These are phyloP conservation scores for Clostera curtula DNA, from an alignment of 2,888 invertebrate species.

Conservation along the genomic window DNA sequence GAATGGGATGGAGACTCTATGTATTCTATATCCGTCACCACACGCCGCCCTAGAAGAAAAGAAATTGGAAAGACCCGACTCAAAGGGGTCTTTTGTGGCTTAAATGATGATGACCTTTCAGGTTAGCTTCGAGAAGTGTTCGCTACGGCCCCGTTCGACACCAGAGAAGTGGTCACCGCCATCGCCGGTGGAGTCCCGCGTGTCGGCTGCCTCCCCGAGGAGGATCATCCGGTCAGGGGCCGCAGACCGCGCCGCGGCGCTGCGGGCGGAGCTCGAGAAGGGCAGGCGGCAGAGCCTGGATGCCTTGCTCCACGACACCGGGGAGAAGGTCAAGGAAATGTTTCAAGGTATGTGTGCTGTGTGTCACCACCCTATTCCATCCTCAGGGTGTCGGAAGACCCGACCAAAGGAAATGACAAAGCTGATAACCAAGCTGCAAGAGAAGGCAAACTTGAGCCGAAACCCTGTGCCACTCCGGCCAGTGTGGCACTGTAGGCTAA, in stretches of 20 bases:
- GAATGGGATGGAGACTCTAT: too few species aligned
- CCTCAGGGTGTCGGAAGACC: too few species aligned
- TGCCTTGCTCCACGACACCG: conserved; percentile 82
- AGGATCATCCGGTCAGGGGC: conserved; percentile 41
- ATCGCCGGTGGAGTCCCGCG: conserved; percentile 46
- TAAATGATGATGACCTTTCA: conserved; percentile 12
- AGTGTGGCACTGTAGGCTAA: too few species aligned
- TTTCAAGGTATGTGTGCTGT: conserved; percentile 79
- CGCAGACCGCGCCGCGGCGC: conserved; percentile 21
- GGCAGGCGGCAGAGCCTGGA: conserved; percentile 83
- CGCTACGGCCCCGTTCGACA: conserved; percentile 54
- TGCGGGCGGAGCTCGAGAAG: conserved; percentile 38
- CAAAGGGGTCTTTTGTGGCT: too few species aligned
- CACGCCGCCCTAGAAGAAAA: too few species aligned
- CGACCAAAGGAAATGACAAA: too few species aligned
- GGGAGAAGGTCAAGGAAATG: conserved; percentile 88
- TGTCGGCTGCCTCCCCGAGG: conserved; percentile 49
- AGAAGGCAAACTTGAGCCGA: too few species aligned
- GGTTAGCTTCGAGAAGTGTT: conserved; percentile 74
- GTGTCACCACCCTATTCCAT: not conserved
- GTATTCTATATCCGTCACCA: too few species aligned
- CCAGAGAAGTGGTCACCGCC: conserved; percentile 53
- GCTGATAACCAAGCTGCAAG: too few species aligned
- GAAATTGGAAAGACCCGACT: too few species aligned
- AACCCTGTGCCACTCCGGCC: too few species aligned